phyloP scores from a whole-genome alignment of 2,797 vertebrate species.

The Semotilus atromaculatus region DNA sequence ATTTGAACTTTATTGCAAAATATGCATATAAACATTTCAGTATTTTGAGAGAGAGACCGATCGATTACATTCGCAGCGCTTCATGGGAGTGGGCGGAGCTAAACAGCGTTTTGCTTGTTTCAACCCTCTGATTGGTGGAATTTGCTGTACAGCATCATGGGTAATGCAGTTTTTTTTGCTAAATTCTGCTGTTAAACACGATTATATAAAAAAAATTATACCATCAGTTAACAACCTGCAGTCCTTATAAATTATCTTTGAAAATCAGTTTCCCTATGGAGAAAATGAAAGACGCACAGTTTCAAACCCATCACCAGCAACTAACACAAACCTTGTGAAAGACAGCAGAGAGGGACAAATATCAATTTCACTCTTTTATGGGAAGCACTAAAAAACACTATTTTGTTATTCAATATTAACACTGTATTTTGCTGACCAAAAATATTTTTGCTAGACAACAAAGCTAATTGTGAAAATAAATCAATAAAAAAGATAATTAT shows the following conservation, averaged over 20 bases:
- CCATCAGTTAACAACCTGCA: not conserved
- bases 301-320: not conserved
- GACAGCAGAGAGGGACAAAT: not conserved
- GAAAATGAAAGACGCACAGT: not conserved
- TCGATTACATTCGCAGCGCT: too few species aligned
- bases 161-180: not conserved
- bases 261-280: not conserved
- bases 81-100: not conserved
- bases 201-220: not conserved
- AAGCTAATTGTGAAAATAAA: not conserved
- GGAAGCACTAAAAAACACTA: not conserved
- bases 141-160: not conserved
- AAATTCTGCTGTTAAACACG: not conserved
- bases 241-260: not conserved
- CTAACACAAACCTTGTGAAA: not conserved
- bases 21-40: too few species aligned
- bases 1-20: too few species aligned
- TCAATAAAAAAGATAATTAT: not conserved
- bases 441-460: not conserved
- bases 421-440: not conserved
- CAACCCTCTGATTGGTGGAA: not conserved
- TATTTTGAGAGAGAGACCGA: too few species aligned
- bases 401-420: not conserved
- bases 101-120: not conserved
- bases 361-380: not conserved